phyloP scores from a whole-genome alignment of 2,797 vertebrate genomes.

The Telmatherina bonti region DNA sequence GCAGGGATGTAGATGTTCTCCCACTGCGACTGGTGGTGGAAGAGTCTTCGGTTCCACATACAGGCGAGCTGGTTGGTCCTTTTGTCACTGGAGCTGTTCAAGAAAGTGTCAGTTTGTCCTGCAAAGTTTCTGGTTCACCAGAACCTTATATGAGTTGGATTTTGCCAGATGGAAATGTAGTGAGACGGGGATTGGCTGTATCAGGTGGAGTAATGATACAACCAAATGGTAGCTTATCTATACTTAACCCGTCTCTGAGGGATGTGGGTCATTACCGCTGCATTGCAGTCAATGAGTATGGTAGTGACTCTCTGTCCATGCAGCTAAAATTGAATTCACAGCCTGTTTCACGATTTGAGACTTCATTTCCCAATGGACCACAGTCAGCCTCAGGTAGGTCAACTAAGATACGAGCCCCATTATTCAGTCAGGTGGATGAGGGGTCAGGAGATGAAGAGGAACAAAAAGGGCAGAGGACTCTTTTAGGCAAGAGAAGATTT shows the following conservation, averaged over 20 bases:
- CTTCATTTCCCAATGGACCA: constrained; percentile 70
- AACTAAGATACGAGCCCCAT: constrained; percentile 77
- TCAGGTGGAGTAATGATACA: constrained; percentile 79
- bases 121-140: constrained; percentile 83
- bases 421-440: constrained; percentile 79
- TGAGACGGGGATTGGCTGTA: constrained; percentile 57
- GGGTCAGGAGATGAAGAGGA: constrained; percentile 84
- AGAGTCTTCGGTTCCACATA: constrained; percentile 72
- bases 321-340: constrained; percentile 81
- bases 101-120: constrained; percentile 83
- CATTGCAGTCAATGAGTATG: constrained; percentile 87
- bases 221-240: constrained; percentile 85
- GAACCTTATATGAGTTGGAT: constrained; percentile 88
- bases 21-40: constrained; percentile 84
- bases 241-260: constrained; percentile 78
- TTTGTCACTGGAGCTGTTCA: constrained; percentile 81
- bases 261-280: constrained; percentile 91
- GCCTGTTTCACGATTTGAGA: constrained; percentile 64
- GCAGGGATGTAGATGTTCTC: constrained; percentile 81
- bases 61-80: constrained; percentile 66
- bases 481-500: constrained; percentile 21
- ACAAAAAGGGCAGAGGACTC: constrained; percentile 22
- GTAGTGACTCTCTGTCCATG: constrained; percentile 83
- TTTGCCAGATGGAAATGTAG: constrained; percentile 84
- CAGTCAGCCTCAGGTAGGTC: constrained; percentile 78